Base-by-base conservation (phyloP, 2,113 vertebrate species). In the Barnardius zonarius region DNA sequence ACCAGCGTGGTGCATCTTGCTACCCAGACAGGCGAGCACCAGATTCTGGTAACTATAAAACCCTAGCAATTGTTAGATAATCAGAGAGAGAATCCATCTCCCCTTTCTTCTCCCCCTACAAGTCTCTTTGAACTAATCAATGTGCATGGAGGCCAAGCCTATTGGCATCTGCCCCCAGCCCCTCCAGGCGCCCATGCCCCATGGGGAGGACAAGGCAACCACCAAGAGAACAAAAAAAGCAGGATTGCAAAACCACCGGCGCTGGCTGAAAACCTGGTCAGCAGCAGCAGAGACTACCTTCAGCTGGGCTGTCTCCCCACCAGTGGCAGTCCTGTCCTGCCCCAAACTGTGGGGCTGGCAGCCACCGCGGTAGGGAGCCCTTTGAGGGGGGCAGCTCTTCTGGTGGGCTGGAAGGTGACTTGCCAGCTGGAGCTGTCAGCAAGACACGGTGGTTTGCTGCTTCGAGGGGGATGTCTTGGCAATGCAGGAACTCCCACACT, bases 401-500 rank as follows among this genome's bases (percentile, higher is more conserved):
- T 83, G 77, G 83, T 6, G 16, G 37, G 77, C 62, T 3, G 0
- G 74, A 80, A 69, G 87, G 90, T 75, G 80, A 91, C 63, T 49
- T 77, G 76, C 83, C 77, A 92, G 92, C 93, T 92, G 77, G 92
- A 94, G 92, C 90, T 92, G 90, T 72, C 78, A 92, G 79, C 49
- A 6, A 93, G 57, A 7, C 1, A 83, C 78, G 48, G 51, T 87
- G 48, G 51, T 87, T 62, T 91, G 79, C 57, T 88, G 49, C 82
- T 92, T 86, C 31, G 39, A 3, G 79, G 64, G 86, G 49, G 74
- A 93, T 10, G 3, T 91, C 55, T 88, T 79, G 78, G 64, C 86
- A 96, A 92, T 62, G 72, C 64, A 93, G 87, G 82, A 95, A 96
- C 89, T 95, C 90, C 85, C 92, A 89, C 20, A 8, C 27, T 97